Conservation (phyloP, 2,113 vertebrate genomes). For the Phyllopteryx taeniolatus region DNA sequence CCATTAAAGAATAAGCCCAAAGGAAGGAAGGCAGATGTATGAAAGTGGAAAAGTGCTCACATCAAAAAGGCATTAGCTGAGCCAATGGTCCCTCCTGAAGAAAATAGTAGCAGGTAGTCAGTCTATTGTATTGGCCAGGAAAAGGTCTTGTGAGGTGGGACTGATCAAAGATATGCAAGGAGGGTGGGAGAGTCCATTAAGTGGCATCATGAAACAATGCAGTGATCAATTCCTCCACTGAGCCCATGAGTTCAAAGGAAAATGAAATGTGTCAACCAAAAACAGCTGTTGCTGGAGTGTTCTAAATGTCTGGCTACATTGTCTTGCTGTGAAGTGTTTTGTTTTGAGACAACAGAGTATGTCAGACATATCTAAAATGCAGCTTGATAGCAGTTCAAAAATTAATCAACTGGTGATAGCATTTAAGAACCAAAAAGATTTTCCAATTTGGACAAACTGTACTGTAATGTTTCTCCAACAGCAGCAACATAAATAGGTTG, state of each 20-base stretch:
- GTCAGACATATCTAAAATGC: not conserved
- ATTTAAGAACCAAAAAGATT: not conserved
- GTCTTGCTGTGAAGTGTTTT: not conserved
- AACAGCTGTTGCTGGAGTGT: not conserved
- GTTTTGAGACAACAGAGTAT: not conserved
- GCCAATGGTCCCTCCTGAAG: not conserved
- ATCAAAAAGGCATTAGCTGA: constrained; percentile 22
- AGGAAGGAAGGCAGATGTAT: constrained; percentile 17
- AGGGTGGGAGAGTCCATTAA: constrained; percentile 24
- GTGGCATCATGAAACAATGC: constrained; percentile 7
- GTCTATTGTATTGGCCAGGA: constrained; percentile 35
- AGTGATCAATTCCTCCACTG: constrained; percentile 4
- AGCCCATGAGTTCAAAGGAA: not conserved
- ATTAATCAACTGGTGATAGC: not conserved
- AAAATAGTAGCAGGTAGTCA: constrained; percentile 29
- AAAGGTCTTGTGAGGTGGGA: constrained; percentile 31
- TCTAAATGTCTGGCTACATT: not conserved
- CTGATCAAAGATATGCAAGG: constrained; percentile 26
- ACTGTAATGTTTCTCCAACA: not conserved
- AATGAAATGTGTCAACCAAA: not conserved
- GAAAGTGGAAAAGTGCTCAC: constrained; percentile 24
- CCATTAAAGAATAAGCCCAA: constrained; percentile 19
- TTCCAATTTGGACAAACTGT: not conserved
- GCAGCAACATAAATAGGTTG: constrained; percentile 9
- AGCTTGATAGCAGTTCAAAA: not conserved